phyloP scores from a whole-genome alignment of 2,888 invertebrate genomes.

The Oithona nana region DNA sequence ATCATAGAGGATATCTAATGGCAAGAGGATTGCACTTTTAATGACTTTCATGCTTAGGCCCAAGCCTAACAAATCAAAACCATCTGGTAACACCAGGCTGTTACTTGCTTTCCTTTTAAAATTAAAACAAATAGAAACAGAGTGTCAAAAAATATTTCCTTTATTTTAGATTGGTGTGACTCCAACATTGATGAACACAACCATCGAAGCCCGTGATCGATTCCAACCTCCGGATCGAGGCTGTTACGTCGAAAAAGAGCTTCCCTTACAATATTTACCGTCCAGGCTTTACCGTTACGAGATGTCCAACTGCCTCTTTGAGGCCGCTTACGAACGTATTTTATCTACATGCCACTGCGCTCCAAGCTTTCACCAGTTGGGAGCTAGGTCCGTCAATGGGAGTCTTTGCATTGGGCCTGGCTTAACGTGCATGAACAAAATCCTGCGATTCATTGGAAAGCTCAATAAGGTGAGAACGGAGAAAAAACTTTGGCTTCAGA shows the following conservation, averaged over 20 bases:
- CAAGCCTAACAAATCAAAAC: not conserved
- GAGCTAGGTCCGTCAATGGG: not conserved
- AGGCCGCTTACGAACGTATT: slow-evolving; percentile 15
- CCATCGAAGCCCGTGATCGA: slow-evolving; percentile 5
- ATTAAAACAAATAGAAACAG: too few relatives aligned
- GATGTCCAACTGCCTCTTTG: slow-evolving; percentile 17
- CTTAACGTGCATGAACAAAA: slow-evolving; percentile 15
- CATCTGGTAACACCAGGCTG: not conserved
- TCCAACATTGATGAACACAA: slow-evolving; percentile 11
- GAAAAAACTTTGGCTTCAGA: too few relatives aligned
- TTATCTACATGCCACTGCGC: slow-evolving; percentile 13
- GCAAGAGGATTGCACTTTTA: too few relatives aligned
- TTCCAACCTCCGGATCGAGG: slow-evolving; percentile 12
- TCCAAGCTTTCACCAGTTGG: slow-evolving; percentile 16
- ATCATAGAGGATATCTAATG: too few relatives aligned
- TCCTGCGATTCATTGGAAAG: slow-evolving; percentile 11
- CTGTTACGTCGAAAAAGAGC: slow-evolving; percentile 16
- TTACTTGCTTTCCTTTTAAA: too few relatives aligned
- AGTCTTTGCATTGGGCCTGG: slow-evolving; percentile 12
- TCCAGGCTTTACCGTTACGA: slow-evolving; percentile 16
- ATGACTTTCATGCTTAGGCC: too few relatives aligned
- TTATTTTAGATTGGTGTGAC: slow-evolving; percentile 2
- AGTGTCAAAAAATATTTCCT: too few relatives aligned
- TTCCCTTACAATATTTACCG: slow-evolving; percentile 16
- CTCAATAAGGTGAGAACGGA: slow-evolving; percentile 14